Evolutionary conservation across 2,888 invertebrate species (phyloP), one percentile per base, ranked within the genome.

Genomic region (Cantharis flavilabris): DNA sequence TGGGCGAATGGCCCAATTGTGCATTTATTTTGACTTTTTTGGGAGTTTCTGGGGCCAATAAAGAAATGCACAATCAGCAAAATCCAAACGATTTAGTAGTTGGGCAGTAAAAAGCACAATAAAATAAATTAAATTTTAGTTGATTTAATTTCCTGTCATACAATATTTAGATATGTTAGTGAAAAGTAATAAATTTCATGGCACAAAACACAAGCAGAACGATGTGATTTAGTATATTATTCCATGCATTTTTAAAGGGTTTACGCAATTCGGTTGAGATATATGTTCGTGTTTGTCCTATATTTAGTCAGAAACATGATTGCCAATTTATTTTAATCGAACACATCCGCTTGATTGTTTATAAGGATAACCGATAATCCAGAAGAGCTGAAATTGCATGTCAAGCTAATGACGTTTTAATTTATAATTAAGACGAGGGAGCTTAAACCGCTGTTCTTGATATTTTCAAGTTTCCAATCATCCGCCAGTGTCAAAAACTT

Each of bases 211-310:
- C 49, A 49, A 49, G n/a, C 65, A 67, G n/a, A 67, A 64, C 18
- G 23, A 67, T 33, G 65, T 65, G 65, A 65, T 65, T 65, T 65
- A 65, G 65, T 65, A 16, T 65, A 65, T 72, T 74, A 74, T 74
- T 74, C 74, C 70, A 75, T 75, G 75, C 75, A 75, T 75, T 75
- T 75, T 75, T 75, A 75, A 75, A 70, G 75, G 70, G 65, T 65
- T 70, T 70, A 28, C 28, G 62, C 26, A 28, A 73, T 69, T 69
- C 70, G 63, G 33, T 72, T 26, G 63, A 62, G 23, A 72, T 72
- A 63, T 67, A 72, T 62, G 67, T 72, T 30, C 20, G 14, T 30
- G 33, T 67, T 67, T 67, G 65, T 67, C 26, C 23, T 67, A 23
- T 67, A 26, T 67, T 26, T 23, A 67, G 65, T 23, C 23, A 67